A percentile compares a stretch with the other conserved stretches of the same genome.
Conservation (phyloP, 2,797 vertebrate genomes). For the Esox lucius region DNA sequence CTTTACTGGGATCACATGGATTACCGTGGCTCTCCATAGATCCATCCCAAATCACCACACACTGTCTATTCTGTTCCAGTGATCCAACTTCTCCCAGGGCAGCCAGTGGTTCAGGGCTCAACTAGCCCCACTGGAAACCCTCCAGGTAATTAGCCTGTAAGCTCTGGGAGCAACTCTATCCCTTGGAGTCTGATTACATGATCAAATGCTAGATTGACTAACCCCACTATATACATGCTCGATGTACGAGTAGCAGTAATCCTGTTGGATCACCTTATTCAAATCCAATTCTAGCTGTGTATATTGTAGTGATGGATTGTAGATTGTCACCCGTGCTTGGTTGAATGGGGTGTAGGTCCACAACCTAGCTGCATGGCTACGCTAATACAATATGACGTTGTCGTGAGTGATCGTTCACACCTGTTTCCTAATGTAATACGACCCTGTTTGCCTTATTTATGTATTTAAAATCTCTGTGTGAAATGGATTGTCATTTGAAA, state of each 20-base stretch:
- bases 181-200: slow-evolving; percentile 58
- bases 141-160: slow-evolving; percentile 63
- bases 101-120: slow-evolving; percentile 31
- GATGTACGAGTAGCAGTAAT: slow-evolving; percentile 61
- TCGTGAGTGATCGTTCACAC: slow-evolving; percentile 49
- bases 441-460: not conserved
- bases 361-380: slow-evolving; percentile 34
- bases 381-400: slow-evolving; percentile 66
- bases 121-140: slow-evolving; percentile 24
- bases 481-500: slow-evolving; percentile 11
- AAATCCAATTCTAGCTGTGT: slow-evolving; percentile 67
- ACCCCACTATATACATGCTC: slow-evolving; percentile 44
- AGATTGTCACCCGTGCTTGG: slow-evolving; percentile 53
- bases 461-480: slow-evolving; percentile 38
- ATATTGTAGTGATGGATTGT: slow-evolving; percentile 46
- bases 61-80: slow-evolving; percentile 24
- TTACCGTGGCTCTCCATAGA: slow-evolving; percentile 47
- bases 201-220: slow-evolving; percentile 61
- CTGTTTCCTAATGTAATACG: slow-evolving; percentile 35
- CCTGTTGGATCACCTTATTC: slow-evolving; percentile 46
- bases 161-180: slow-evolving; percentile 60
- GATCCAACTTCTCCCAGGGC: slow-evolving; percentile 21
- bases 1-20: slow-evolving; percentile 31
- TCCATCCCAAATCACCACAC: not conserved
- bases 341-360: slow-evolving; percentile 63